phyloP scores from a whole-genome alignment of 1,140 invertebrate genomes.

The Aphidius ervi region DNA sequence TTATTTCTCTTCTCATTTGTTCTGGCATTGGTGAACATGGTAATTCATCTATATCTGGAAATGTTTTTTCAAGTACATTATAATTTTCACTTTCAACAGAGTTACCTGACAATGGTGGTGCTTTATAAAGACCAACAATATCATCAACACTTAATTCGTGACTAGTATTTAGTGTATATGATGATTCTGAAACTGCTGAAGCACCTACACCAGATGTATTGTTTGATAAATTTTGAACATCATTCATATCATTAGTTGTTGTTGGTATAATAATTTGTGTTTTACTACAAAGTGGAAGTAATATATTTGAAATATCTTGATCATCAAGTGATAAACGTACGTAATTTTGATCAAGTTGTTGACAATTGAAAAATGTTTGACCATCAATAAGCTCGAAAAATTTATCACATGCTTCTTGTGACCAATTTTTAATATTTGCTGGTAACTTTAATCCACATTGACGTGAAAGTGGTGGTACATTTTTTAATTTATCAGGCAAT shows the following conservation, averaged over 20 bases:
- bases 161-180: neutral
- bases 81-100: neutral
- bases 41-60: too few relatives aligned
- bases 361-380: constrained; percentile 61
- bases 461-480: constrained; percentile 58
- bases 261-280: too few relatives aligned
- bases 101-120: neutral
- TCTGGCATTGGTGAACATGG: too few relatives aligned
- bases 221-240: constrained; percentile 4
- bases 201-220: constrained; percentile 16
- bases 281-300: constrained; percentile 23
- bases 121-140: constrained; percentile 6
- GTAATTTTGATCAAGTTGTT: constrained; percentile 33
- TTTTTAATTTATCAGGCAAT: constrained; percentile 61
- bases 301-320: constrained; percentile 33
- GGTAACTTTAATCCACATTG: constrained; percentile 63
- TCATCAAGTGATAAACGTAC: constrained; percentile 30
- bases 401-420: constrained; percentile 59
- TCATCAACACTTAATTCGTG: constrained; percentile 12
- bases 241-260: too few relatives aligned
- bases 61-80: too few relatives aligned
- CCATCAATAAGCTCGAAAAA: constrained; percentile 64
- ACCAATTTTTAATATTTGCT: constrained; percentile 59
- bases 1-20: too few relatives aligned
- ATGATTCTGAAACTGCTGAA: constrained; percentile 4